Evolutionary conservation across 30 jellyfish, hydroid and myxozoan genomes (phyloP).

Genomic region (Hydractinia echinata): DNA sequence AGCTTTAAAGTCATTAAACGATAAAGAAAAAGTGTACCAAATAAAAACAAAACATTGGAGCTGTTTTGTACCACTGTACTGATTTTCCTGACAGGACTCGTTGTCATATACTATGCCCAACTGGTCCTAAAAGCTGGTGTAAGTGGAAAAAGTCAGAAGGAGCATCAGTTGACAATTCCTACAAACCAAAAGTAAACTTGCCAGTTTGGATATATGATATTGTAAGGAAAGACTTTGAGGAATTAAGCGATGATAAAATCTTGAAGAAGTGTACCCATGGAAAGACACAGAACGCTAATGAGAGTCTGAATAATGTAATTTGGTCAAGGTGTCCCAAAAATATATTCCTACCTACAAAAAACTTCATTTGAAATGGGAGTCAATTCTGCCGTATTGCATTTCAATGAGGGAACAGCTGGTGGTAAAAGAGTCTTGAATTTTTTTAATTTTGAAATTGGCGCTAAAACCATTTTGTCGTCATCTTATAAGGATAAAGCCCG

Average conservation of each 20-base stretch:
- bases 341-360: neutral
- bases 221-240: slow-evolving; percentile 24
- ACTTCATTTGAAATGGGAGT: slow-evolving; percentile 26
- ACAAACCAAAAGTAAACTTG: slow-evolving; percentile 19
- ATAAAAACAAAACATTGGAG: slow-evolving; percentile 13
- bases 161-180: neutral
- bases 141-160: slow-evolving; percentile 23
- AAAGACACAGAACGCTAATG: slow-evolving; percentile 25
- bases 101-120: slow-evolving; percentile 11
- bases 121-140: slow-evolving; percentile 23
- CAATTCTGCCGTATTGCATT: slow-evolving; percentile 13
- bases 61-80: slow-evolving; percentile 16
- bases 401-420: slow-evolving; percentile 29
- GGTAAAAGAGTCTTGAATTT: neutral
- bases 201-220: slow-evolving; percentile 18
- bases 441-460: slow-evolving; percentile 10
- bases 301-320: too few relatives aligned
- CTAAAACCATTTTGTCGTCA: neutral
- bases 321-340: slow-evolving; percentile 5
- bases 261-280: slow-evolving; percentile 20
- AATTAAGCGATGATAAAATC: slow-evolving; percentile 8
- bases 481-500: slow-evolving; percentile 15
- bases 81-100: slow-evolving; percentile 12
- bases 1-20: neutral
- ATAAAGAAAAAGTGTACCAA: slow-evolving; percentile 10